Evolutionary conservation across 1,140 invertebrate genomes (phyloP).

Genomic region (Drosophila melanogaster): DNA sequence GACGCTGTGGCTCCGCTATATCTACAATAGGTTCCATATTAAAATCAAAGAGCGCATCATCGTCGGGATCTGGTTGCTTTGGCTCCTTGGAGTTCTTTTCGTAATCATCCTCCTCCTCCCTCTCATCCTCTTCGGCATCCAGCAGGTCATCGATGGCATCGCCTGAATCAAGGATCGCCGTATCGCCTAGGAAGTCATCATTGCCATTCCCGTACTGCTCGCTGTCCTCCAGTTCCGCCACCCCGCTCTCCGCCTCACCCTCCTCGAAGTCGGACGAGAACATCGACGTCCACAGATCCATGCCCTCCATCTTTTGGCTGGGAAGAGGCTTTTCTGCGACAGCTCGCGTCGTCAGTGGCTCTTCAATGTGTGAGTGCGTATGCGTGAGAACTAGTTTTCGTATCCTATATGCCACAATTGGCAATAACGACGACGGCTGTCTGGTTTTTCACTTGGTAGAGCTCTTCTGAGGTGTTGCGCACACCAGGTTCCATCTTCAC

Average conservation of each 20-base stretch:
- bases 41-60: slow-evolving; percentile 81
- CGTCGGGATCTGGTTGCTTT: slow-evolving; percentile 59
- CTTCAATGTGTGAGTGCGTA: slow-evolving; percentile 26
- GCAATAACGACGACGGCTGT: slow-evolving; percentile 13
- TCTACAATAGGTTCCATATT: slow-evolving; percentile 61
- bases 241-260: slow-evolving; percentile 23
- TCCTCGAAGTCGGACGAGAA: slow-evolving; percentile 74
- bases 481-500: slow-evolving; percentile 11
- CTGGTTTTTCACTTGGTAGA: slow-evolving; percentile 23
- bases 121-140: slow-evolving; percentile 25
- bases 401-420: slow-evolving; percentile 57
- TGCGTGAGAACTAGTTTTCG: slow-evolving; percentile 68
- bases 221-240: slow-evolving; percentile 23
- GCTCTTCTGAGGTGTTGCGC: slow-evolving; percentile 1
- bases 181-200: slow-evolving; percentile 15
- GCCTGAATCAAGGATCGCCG: slow-evolving; percentile 23
- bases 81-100: slow-evolving; percentile 1
- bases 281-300: slow-evolving; percentile 80
- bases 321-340: slow-evolving; percentile 10
- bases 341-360: slow-evolving; percentile 11
- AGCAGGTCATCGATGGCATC: slow-evolving; percentile 40
- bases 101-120: slow-evolving; percentile 40
- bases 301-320: slow-evolving; percentile 67
- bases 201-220: slow-evolving; percentile 48
- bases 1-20: slow-evolving; percentile 34